These are phyloP conservation scores for Stenopsyche tienmushanensis DNA, from an alignment of 1,140 invertebrate species.

Conservation along the genomic window DNA sequence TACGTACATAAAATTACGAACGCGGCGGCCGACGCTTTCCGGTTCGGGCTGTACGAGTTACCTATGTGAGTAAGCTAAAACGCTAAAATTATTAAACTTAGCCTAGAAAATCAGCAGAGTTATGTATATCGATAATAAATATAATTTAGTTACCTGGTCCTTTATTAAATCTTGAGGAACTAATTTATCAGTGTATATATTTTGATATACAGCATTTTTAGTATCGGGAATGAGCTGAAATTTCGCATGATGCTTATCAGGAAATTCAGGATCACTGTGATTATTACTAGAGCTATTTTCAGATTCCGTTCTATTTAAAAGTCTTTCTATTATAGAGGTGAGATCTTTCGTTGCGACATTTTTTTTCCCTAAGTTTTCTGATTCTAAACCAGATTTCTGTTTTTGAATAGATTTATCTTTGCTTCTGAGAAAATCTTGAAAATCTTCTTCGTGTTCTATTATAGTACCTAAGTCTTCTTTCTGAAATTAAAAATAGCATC, in stretches of 20 bases:
- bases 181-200: conserved; percentile 43
- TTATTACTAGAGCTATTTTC: conserved; percentile 43
- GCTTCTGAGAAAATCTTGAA: conserved; percentile 48
- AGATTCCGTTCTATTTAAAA: conserved; percentile 39
- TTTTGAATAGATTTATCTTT: conserved; percentile 38
- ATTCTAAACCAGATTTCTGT: neutral
- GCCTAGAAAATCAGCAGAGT: no score
- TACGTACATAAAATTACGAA: no score
- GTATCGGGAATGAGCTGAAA: conserved; percentile 57
- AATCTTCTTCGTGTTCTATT: conserved; percentile 49
- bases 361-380: conserved; percentile 24
- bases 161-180: conserved; percentile 49
- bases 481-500: conserved; percentile 42
- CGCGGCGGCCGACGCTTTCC: no score
- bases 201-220: conserved; percentile 56
- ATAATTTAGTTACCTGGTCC: conserved; percentile 54
- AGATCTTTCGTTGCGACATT: conserved; percentile 61
- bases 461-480: conserved; percentile 50
- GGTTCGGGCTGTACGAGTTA: no score
- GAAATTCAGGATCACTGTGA: conserved; percentile 32
- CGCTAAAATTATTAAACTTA: no score
- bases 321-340: conserved; percentile 56
- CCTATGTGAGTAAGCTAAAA: no score
- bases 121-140: no score
- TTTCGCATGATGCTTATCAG: conserved; percentile 44